Evolutionary conservation across 2,888 invertebrate species (phyloP), one percentile per base, ranked within the genome.

Genomic region (Orthosia gracilis): DNA sequence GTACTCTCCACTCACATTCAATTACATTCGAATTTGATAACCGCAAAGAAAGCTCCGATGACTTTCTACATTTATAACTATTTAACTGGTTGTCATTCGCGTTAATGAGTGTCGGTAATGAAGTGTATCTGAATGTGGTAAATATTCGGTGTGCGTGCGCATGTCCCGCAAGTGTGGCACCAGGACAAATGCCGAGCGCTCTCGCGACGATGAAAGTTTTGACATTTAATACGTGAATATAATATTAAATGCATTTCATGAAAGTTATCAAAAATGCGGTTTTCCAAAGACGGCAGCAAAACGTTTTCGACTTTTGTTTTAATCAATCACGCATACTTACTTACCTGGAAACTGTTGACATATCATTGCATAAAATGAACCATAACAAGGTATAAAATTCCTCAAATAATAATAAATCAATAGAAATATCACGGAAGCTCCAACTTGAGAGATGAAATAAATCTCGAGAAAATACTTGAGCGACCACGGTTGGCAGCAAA

Each of bases 71-170:
- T 72, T 78, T 69, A 67, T 74, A 57, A 31, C 68, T 73, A 64
- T 85, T 73, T 85, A 81, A 84, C 81, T 83, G 85, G 76, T 81
- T 84, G 85, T 87, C 87, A 89, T 86, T 76, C 69, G 66, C 67
- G 65, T 67, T 87, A 87, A 87, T 85, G 79, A 73, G 49, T 64
- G 23, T 47, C 65, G 66, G 59, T 80, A 78, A 78, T 85, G 80
- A 80, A 73, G 67, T 69, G 67, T 69, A 57, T 66, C 74, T 70
- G 74, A 73, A 67, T 69, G 78, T 71, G 75, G 73, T 84, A 69
- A 76, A 82, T 83, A 86, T 88, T 85, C 79, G 79, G 79, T 68
- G 80, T 82, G 81, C 85, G 86, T 85, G 77, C 74, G 76, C 64
- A 18, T 17, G 65, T 66, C 66, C 66, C 71, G 68, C 76, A 88